Conservation (phyloP, 2,113 vertebrate species). For the Hipposideros armiger region DNA sequence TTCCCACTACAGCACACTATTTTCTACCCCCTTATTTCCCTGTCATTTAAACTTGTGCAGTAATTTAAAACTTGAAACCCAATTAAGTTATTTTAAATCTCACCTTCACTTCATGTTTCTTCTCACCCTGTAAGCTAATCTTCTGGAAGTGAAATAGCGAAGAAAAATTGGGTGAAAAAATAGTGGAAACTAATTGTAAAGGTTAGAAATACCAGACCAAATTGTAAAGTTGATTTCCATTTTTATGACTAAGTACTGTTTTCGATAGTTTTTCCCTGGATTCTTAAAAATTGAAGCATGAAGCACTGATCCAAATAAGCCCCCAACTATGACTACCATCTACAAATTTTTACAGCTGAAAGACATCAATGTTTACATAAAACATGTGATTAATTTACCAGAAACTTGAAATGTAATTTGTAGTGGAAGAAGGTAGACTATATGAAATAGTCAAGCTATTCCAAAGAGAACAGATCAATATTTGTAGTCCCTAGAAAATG, state of each 20-base stretch:
- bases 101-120: neutral
- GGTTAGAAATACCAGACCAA: neutral
- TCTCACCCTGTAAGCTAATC: neutral
- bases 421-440: neutral
- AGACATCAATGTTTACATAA: neutral
- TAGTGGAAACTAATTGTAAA: neutral
- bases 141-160: neutral
- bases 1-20: neutral
- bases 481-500: neutral
- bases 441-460: neutral
- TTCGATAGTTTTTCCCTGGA: neutral
- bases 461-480: neutral
- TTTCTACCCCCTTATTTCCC: neutral
- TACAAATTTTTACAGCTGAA: neutral
- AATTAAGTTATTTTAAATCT: conserved; percentile 51
- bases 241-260: neutral
- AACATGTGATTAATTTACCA: neutral
- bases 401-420: neutral
- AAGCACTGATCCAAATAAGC: neutral
- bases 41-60: neutral
- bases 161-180: neutral
- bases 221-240: neutral
- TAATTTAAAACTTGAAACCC: conserved; percentile 29
- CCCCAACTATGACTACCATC: neutral
- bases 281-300: conserved; percentile 10